Evolutionary conservation across 2,888 invertebrate genomes (phyloP), one percentile per base, ranked within the genome.

Genomic region (Metalampra italica): DNA sequence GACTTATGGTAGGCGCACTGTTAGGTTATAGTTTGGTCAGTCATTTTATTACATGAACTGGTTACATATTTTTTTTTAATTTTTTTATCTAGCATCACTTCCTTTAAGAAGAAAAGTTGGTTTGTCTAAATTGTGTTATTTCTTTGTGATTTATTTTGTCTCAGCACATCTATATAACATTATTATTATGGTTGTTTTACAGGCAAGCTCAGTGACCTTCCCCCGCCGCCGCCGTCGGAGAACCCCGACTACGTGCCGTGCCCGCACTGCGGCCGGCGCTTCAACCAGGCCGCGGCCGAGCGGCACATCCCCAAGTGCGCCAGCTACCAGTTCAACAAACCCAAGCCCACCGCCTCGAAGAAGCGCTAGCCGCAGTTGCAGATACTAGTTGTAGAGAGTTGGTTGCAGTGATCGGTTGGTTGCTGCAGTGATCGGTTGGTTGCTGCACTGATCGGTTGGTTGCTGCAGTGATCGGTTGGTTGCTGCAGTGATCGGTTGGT

Each of bases 261-360:
- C 70, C 97, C 97, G 0, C 94, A 97, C 83, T 98, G 98, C 79
- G 90, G 90, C 29, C 91, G 97, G 0, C 93, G 94, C 64, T 98
- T 98, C 89, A 96, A 95, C 86, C 92, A 94, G 66, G 83, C 89
- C 0, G 96, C 96, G 0, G 98, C 98, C 1, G 95, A 95, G 59
- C 87, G 98, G 29, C 98, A 98, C 87, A 97, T 98, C 62, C 98
- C 98, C 45, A 95, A 96, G 84, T 98, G 98, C 86, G 94, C 95
- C 68, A 92, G 89, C 65, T 96, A 93, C 90, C 85, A 93, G 60
- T 95, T 94, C 80, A 97, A 97, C 77, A 96, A 96, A 68, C 92
- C 94, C 56, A 64, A 93, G 87, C 73, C 86, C 64, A 52, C 67
- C 12, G 52, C 62, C 40, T 59, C 71, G 51, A 78, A 69, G 55